These are phyloP conservation scores for Helicolenus hilgendorfi DNA, from an alignment of 2,797 vertebrate species.

Conservation along the genomic window DNA sequence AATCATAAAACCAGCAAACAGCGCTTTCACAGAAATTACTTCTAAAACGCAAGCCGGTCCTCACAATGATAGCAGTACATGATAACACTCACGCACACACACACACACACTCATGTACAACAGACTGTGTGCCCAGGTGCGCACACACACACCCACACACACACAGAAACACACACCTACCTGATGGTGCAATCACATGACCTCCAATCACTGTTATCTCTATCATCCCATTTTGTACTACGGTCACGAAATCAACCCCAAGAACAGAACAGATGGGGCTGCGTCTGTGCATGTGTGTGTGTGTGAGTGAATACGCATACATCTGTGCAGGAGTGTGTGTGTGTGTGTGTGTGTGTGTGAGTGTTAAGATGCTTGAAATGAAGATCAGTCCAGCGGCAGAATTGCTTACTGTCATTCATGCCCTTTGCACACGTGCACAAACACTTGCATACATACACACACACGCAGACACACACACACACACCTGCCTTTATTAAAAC, in stretches of 20 bases:
- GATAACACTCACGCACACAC: not conserved
- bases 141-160: not conserved
- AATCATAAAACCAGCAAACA: not conserved
- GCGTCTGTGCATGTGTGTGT: conserved; percentile 19
- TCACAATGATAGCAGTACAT: not conserved
- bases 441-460: not conserved
- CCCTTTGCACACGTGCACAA: conserved; percentile 49
- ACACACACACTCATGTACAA: not conserved
- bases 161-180: conserved; percentile 54
- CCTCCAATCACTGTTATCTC: conserved; percentile 69
- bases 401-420: conserved; percentile 82
- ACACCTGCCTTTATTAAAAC: conserved; percentile 85
- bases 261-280: conserved; percentile 75
- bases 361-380: conserved; percentile 71
- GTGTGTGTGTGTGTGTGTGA: conserved; percentile 8
- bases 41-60: not conserved
- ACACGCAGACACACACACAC: conserved; percentile 20
- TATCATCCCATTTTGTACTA: conserved; percentile 69
- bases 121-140: not conserved
- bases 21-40: not conserved
- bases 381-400: conserved; percentile 80
- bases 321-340: not conserved
- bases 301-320: not conserved
- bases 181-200: conserved; percentile 76
- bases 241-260: conserved; percentile 69